Percentiles rank a stretch among this genome's conserved stretches.
These are phyloP conservation scores for Arenaria interpres DNA, from an alignment of 2,113 vertebrate species.

Conservation along the genomic window DNA sequence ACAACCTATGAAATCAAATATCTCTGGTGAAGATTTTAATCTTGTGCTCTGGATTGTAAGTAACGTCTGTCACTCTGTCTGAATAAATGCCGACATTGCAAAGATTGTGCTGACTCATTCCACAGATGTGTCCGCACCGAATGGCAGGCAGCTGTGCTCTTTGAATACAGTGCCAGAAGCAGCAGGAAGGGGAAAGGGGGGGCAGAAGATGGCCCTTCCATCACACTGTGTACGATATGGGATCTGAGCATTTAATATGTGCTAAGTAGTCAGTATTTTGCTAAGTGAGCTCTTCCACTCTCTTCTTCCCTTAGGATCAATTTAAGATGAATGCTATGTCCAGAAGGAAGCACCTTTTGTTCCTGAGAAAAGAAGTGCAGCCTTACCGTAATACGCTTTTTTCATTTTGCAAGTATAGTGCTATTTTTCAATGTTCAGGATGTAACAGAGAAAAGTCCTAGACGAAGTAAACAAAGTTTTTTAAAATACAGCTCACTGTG, in stretches of 20 bases:
- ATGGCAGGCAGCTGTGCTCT: neutral
- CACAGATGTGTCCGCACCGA: neutral
- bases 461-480: neutral
- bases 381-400: neutral
- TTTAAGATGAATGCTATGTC: neutral
- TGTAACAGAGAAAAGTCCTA: neutral
- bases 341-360: neutral
- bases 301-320: neutral
- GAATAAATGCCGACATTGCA: neutral
- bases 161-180: neutral
- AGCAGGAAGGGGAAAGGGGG: neutral
- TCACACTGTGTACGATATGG: fast-evolving
- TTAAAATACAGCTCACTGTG: neutral
- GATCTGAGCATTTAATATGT: too few species aligned
- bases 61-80: neutral
- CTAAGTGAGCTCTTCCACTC: neutral
- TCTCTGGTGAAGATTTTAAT: neutral
- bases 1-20: neutral
- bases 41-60: neutral
- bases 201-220: neutral
- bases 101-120: neutral
- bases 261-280: neutral
- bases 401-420: neutral
- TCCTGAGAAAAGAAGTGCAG: neutral
- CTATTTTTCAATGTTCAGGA: neutral